Evolutionary conservation across 2,113 vertebrate species (phyloP), one percentile per base, ranked within the genome.

Genomic region (Xiphophorus couchianus): DNA sequence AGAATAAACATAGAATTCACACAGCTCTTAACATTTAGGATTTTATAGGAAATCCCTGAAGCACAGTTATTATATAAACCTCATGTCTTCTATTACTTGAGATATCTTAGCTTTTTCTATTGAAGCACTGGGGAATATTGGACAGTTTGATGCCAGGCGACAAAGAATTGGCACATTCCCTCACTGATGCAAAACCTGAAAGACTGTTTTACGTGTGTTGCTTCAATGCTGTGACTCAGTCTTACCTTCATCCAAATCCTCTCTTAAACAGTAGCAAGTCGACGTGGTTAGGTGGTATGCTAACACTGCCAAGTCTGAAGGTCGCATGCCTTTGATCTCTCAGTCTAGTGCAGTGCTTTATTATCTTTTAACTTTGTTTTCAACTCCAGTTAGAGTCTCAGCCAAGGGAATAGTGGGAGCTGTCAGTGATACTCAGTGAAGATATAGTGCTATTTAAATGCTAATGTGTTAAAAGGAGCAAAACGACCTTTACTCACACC

Each of bases 371-470:
- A 92, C 85, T 91, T 90, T 91, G 88, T 88, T 93, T 91, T 89
- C 81, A 87, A 81, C 85, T 88, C 73, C 76, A 35, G 88, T 85
- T 86, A 87, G 69, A 81, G 84, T 79, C 61, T 42, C 85, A 82
- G 75, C 29, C 63, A 64, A 74, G 60, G 82, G 75, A 86, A 65
- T 81, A 89, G 78, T 87, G 81, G 84, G 82, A 86, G 80, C 89
- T 92, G 89, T 91, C 87, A 91, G 74, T 83, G 87, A 88, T 82
- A 84, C 86, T 89, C 82, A 80, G 76, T 29, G 79, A 76, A 85
- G 90, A 92, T 92, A 88, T 90, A 90, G 91, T 83, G 90, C 90
- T 89, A 90, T 94, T 94, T 92, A 92, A 93, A 94, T 94, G 92
- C 92, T 93, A 94, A 93, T 93, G 90, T 84, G 82, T 87, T 91